These are phyloP conservation scores for Hirtodrosophila histrioides DNA, from an alignment of 2,888 invertebrate species.

Conservation along the genomic window DNA sequence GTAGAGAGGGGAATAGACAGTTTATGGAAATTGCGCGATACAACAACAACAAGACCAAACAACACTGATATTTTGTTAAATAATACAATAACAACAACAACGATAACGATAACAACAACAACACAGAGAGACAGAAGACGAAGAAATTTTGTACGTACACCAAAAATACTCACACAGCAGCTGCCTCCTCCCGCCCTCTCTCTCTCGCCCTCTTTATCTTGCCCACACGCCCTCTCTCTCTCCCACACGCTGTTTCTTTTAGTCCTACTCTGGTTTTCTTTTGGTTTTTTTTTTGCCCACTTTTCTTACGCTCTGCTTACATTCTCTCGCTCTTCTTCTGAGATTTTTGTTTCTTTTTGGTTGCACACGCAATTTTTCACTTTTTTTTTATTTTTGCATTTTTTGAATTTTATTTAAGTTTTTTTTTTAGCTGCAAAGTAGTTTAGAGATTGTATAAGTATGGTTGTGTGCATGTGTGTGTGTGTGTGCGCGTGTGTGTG, in stretches of 20 bases:
- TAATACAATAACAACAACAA: slow-evolving; percentile 5
- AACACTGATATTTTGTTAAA: slow-evolving; percentile 9
- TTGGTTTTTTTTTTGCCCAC: background rate
- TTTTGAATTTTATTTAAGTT: slow-evolving; percentile 25
- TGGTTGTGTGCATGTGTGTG: slow-evolving; percentile 1
- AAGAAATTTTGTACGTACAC: slow-evolving; percentile 28
- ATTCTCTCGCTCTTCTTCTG: background rate
- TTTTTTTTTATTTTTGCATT: slow-evolving; percentile 15
- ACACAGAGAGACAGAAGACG: slow-evolving; percentile 47
- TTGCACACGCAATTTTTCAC: slow-evolving; percentile 42
- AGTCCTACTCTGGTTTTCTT: slow-evolving; percentile 2
- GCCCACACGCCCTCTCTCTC: slow-evolving; percentile 1
- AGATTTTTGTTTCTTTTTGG: slow-evolving; percentile 7
- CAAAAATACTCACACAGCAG: slow-evolving; percentile 53
- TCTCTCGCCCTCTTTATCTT: background rate
- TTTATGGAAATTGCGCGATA: background rate
- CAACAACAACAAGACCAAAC: slow-evolving; percentile 10
- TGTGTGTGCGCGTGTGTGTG: background rate
- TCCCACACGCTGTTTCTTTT: slow-evolving; percentile 1
- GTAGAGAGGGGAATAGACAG: slow-evolving; percentile 3
- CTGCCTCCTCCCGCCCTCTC: slow-evolving; percentile 17
- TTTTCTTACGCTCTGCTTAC: slow-evolving; percentile 4
- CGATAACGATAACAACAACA: slow-evolving; percentile 11
- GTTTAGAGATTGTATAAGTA: slow-evolving; percentile 28
- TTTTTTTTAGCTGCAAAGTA: slow-evolving; percentile 50